Percentiles rank a stretch among this genome's conserved stretches.
These are phyloP conservation scores for Trichacis sp. DNA, from an alignment of 2,888 invertebrate species.

Conservation along the genomic window DNA sequence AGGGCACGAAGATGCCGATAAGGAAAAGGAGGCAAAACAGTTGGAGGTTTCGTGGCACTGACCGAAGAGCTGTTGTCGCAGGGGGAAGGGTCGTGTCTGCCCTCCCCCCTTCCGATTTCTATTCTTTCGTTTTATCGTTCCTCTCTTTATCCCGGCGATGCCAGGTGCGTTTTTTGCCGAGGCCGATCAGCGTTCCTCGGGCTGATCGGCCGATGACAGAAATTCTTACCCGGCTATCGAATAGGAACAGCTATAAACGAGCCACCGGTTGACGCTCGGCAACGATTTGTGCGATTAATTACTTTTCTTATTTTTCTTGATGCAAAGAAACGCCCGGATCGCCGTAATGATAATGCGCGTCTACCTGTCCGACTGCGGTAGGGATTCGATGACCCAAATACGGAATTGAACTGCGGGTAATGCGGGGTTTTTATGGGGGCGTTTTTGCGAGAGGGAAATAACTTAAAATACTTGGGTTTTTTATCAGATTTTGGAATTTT, in stretches of 20 bases:
- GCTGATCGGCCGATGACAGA: constrained; percentile 58
- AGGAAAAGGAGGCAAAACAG: constrained; percentile 51
- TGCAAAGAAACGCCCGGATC: constrained; percentile 35
- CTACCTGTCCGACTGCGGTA: constrained; percentile 23
- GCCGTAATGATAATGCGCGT: constrained; percentile 36
- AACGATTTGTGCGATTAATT: constrained; percentile 53
- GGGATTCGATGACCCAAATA: constrained; percentile 33
- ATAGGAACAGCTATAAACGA: constrained; percentile 45
- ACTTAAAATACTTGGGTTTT: neutral
- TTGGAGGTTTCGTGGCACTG: constrained; percentile 1
- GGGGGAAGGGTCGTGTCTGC: constrained; percentile 3
- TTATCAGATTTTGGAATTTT: no score
- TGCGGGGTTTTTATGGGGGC: neutral
- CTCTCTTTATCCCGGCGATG: constrained; percentile 13
- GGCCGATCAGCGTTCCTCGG: constrained; percentile 41
- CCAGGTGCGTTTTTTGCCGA: constrained; percentile 22
- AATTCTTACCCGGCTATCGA: constrained; percentile 54
- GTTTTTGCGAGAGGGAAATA: neutral
- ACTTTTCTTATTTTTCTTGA: constrained; percentile 47
- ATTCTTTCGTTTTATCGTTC: neutral
- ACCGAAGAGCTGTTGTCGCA: constrained; percentile 8
- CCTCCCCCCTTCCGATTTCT: constrained; percentile 6
- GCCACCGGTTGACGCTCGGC: constrained; percentile 12
- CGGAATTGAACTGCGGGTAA: constrained; percentile 13
- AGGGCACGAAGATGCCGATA: constrained; percentile 45